Evolutionary conservation across 1,140 invertebrate species (phyloP), one percentile per base, ranked within the genome.

Genomic region (Pseudomyrmex pallidus): DNA sequence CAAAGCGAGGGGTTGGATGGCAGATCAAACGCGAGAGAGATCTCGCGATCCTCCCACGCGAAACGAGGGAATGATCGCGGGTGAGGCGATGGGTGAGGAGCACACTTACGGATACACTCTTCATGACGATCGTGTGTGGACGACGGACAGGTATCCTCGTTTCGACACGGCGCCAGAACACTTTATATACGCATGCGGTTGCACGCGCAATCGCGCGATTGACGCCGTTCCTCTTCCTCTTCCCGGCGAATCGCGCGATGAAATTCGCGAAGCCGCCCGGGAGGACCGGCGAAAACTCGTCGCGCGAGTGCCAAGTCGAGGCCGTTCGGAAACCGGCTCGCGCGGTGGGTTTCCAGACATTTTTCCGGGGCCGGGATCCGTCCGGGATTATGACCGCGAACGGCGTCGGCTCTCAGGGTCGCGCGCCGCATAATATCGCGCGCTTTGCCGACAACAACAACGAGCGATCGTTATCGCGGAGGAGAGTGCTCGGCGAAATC

Each of bases 131-230:
- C 50, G 64, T 62, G 50, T 87, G 35, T 35, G 35, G 35, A 35
- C 74, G 86, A 74, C 20, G 44, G 35, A 52, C 68, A 22, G 20
- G 13, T 70, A 85, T 88, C 87, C 25, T 83, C 70, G 76, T 25
- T 66, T 8, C 35, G 22, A 77, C 77, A 86, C 73, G 87, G 85
- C 72, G 77, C 82, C 82, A 82, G 46, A 63, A 54, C 87, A 72
- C 86, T 91, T 91, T 92, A 92, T 92, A 92, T 92, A 92, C 74
- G 78, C 83, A 88, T 61, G 84, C 76, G 62, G 64, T 83, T 83
- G 74, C 64, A 35, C 35, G 54, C 70, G 64, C 54, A 59, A 85
- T 84, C 88, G 89, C 87, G 82, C 87, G 90, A 35, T 84, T 83
- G 73, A 76, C 25, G 44, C 20, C 20, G 50, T 8, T 70, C 44